Conservation (phyloP, 2,888 invertebrate genomes). For the Andrena bucephala region DNA sequence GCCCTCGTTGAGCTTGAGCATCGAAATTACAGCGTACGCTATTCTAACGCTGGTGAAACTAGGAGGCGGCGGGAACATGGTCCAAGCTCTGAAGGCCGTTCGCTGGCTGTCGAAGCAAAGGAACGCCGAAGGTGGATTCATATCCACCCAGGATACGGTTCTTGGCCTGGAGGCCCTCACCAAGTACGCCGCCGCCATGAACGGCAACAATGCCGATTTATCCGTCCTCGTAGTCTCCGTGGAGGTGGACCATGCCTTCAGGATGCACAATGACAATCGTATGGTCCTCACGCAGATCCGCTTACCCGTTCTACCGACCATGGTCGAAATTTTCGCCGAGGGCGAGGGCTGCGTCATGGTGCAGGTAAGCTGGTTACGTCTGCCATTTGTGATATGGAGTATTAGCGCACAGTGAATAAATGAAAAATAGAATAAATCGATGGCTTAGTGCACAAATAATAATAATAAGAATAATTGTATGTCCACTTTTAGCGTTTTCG, state of each 20-base stretch:
- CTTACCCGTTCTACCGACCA: constrained; percentile 85
- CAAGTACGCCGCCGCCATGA: constrained; percentile 86
- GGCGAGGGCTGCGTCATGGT: constrained; percentile 87
- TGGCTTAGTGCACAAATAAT: no score
- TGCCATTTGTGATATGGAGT: not conserved
- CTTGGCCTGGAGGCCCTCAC: constrained; percentile 88
- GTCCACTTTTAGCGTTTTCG: no score
- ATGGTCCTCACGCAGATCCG: constrained; percentile 85
- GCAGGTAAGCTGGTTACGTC: constrained; percentile 83
- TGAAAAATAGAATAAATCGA: no score
- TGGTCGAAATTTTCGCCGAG: constrained; percentile 85
- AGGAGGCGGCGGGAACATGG: constrained; percentile 86
- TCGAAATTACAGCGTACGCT: constrained; percentile 90
- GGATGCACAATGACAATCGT: constrained; percentile 85
- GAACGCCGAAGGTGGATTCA: constrained; percentile 90
- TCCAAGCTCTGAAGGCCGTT: constrained; percentile 87
- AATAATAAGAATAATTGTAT: no score
- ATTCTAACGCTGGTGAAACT: constrained; percentile 87
- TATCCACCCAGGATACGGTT: constrained; percentile 90
- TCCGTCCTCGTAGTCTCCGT: constrained; percentile 85
- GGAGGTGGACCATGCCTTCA: constrained; percentile 84
- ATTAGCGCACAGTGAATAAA: not conserved
- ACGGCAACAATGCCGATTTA: constrained; percentile 83
- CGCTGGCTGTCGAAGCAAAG: constrained; percentile 91
- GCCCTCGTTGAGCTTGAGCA: constrained; percentile 87